These are phyloP conservation scores for Xestia c-nigrum DNA, from an alignment of 2,888 invertebrate genomes.

Conservation along the genomic window DNA sequence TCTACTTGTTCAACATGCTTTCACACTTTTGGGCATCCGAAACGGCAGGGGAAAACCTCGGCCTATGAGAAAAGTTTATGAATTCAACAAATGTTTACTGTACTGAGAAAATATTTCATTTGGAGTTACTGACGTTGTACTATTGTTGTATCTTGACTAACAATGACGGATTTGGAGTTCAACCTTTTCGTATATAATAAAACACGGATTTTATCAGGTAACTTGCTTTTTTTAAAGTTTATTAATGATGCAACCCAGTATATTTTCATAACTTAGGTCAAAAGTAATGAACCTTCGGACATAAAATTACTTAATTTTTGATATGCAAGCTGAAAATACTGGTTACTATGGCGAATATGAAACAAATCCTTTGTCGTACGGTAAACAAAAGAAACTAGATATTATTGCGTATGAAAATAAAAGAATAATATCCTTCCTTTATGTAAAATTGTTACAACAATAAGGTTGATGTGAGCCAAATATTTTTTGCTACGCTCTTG, in stretches of 20 bases:
- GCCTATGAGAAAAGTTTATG: constrained; percentile 76
- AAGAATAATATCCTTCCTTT: constrained; percentile 51
- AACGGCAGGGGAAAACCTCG: constrained; percentile 71
- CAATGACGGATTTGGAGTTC: constrained; percentile 28
- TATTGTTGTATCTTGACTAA: constrained; percentile 37
- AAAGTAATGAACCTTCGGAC: background rate
- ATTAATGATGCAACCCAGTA: background rate
- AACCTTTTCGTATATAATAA: constrained; percentile 2
- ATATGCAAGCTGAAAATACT: background rate
- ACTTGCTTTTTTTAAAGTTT: background rate
- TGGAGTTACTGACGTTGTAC: constrained; percentile 35
- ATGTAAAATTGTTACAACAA: constrained; percentile 62
- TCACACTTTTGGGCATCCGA: constrained; percentile 83
- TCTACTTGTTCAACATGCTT: constrained; percentile 83
- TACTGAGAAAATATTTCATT: constrained; percentile 62
- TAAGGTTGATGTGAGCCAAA: constrained; percentile 72
- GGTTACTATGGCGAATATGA: background rate
- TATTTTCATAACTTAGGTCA: background rate
- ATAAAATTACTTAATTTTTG: background rate
- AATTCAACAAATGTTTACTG: constrained; percentile 71
- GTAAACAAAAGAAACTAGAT: constrained; percentile 29
- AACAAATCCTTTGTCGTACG: background rate
- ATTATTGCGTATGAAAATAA: constrained; percentile 50
- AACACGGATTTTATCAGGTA: background rate
- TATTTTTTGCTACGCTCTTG: constrained; percentile 79